Base-by-base conservation (phyloP, 2,113 vertebrate species). In the Bos indicus region DNA sequence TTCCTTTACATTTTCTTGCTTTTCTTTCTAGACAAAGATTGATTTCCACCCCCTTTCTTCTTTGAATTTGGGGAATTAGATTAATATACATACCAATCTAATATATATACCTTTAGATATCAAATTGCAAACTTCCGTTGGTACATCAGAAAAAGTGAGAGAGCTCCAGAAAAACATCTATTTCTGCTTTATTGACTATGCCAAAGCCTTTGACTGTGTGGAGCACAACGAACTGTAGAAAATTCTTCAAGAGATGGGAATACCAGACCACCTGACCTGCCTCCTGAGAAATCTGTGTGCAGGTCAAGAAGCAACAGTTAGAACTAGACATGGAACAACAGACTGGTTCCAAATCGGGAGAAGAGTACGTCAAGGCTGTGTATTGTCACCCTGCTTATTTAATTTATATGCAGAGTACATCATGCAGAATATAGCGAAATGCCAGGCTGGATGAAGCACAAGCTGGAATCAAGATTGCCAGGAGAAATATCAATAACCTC, bases 1-100 rank as follows among this genome's bases (percentile, higher is more conserved):
- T 90, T 82, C 90, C 62, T 95, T 92, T 67, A 59, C 2, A 93
- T 93, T 62, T 88, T 81, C 51, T 93, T 81, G 2, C 85, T 97
- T 88, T 78, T 28, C 85, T 3, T 91, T 86, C 56, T 40, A 71
- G 17, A 16, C 19, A 87, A 25, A 91, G 26, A 81, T 56, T 88
- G 91, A 36, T 84, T 90, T 92, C 46, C 80, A 88, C 36, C 1
- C 9, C 0, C 60, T 91, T 80, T 56, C 40, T 93, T 90, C 30
- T 81, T 91, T 60, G 9, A 64, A 56, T 78, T 59, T 64, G 13
- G 10, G 6, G 33, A n/a, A 6, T 16, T 48, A 88, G 4, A 59
- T 78, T 86, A 59, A 89, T 71, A 28, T 43, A 54, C 19, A 59
- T 43, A n/a, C 67, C 60, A 83, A 83, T 88, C 33, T 82, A 92